Base-by-base conservation (phyloP, 2,888 invertebrate genomes). In the Steromphala cineraria region DNA sequence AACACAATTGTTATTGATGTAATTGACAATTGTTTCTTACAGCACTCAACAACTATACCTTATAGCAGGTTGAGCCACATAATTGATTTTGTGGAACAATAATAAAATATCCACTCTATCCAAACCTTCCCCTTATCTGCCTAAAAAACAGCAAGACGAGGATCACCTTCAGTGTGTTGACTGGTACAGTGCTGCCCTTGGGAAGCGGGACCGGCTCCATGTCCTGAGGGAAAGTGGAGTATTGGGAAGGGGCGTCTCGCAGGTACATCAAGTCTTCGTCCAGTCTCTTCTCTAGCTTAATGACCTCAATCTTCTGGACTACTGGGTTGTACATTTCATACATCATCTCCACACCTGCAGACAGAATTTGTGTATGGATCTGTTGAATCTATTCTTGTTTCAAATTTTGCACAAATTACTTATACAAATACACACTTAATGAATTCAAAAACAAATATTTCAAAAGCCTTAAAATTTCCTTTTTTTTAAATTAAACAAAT, bases 311-410 rank as follows among this genome's bases (percentile, higher is more conserved):
- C 91, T 95, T 96, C 88, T 96, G 96, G 84, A 99, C 95, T 0
- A 96, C 96, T 17, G 99, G 99, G 94, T 98, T 98, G 91, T 99
- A 99, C 91, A 99, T 94, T 83, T 98, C 96, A 94, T 97, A 99
- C 86, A 95, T 93, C 87, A 96, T 94, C 94, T 96, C 96, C 75
- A 96, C 93, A 36, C 95, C 95, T 95, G 87, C 53, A 86, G 88
- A 88, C 87, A 82, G 21, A 80, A 46, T 46, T 8, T 13, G 53
- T 77, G n/a, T 28, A n/a, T 40, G 3, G 10, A 46, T 4, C 10
- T 10, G 46, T 46, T 46, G 1, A 5, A 13, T 13, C 7, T 46
- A 1, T 10, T 67, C n/a, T n/a, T n/a, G n/a, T n/a, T n/a, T n/a
- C n/a, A 46, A 46, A 10, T 1, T 46, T 46, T 8, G 1, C 10